Percentiles rank a stretch among this genome's conserved stretches.
Evolutionary conservation across 2,797 vertebrate species (phyloP).

Genomic region (Parotocinclus haroldoi): DNA sequence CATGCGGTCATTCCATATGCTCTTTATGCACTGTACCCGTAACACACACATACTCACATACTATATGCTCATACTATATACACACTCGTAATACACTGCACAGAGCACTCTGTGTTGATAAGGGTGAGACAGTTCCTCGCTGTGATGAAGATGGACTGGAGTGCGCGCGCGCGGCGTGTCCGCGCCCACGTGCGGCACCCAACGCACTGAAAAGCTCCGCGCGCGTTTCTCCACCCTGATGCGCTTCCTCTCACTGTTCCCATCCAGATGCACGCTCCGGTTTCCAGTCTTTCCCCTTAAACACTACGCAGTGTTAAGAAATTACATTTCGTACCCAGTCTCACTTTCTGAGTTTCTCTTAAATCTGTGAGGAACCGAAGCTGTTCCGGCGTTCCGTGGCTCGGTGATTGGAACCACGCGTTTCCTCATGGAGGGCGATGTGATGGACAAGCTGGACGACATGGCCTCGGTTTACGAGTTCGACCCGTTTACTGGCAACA

Average conservation of each 20-base stretch:
- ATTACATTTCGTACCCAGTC: background rate
- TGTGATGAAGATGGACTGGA: constrained; percentile 32
- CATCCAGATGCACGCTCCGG: background rate
- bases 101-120: too few relatives aligned
- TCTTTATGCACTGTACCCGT: too few relatives aligned
- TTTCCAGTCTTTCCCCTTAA: background rate
- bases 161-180: constrained; percentile 23
- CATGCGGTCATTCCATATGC: too few relatives aligned
- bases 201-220: constrained; percentile 23
- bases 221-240: constrained; percentile 1
- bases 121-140: background rate
- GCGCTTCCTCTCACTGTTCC: background rate
- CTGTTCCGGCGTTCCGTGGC: constrained; percentile 1
- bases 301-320: background rate
- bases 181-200: constrained; percentile 31
- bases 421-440: constrained; percentile 77
- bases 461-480: constrained; percentile 87
- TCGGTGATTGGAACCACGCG: constrained; percentile 57
- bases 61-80: too few relatives aligned
- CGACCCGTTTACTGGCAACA: constrained; percentile 85
- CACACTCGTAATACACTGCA: too few relatives aligned
- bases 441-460: constrained; percentile 84
- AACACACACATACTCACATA: too few relatives aligned
- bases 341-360: background rate
- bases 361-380: background rate